phyloP scores from a whole-genome alignment of 2,888 invertebrate species.

The Allygus modestus region DNA sequence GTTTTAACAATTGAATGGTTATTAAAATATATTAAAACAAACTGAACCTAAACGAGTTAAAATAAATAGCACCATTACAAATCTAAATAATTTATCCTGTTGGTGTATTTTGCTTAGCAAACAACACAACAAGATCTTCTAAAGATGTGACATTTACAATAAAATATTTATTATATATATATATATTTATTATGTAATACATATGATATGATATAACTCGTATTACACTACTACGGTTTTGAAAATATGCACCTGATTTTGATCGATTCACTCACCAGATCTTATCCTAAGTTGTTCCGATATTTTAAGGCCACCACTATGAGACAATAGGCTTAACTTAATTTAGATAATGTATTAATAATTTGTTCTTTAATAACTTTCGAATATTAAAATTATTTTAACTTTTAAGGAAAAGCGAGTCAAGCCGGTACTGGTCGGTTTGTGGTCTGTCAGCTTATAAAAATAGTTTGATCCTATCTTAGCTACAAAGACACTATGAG shows the following conservation, averaged over 20 bases:
- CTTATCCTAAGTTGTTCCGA: conserved; percentile 45
- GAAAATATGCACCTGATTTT: conserved; percentile 7
- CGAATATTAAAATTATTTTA: conserved; percentile 5
- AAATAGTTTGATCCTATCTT: conserved; percentile 55
- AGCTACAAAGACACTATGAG: conserved; percentile 42
- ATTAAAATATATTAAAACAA: conserved; percentile 24
- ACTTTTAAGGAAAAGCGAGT: conserved; percentile 10
- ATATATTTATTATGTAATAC: conserved; percentile 12
- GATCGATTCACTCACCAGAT: conserved; percentile 4
- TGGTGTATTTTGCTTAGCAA: conserved; percentile 35
- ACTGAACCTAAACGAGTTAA: conserved; percentile 29
- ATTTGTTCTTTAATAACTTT: conserved; percentile 3
- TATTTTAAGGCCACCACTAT: conserved; percentile 50
- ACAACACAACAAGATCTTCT: conserved; percentile 36
- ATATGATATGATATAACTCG: conserved; percentile 34
- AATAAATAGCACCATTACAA: conserved; percentile 62
- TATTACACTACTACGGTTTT: background rate
- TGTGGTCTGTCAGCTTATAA: conserved; percentile 43
- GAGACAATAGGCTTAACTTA: conserved; percentile 14
- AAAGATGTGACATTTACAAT: conserved; percentile 15
- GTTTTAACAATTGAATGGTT: conserved; percentile 1
- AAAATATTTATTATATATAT: too few species aligned
- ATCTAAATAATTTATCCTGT: conserved; percentile 36
- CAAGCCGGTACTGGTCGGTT: background rate
- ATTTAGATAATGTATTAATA: conserved; percentile 1